Base-by-base conservation (phyloP, 2,888 invertebrate genomes). In the Plagodis dolabraria region DNA sequence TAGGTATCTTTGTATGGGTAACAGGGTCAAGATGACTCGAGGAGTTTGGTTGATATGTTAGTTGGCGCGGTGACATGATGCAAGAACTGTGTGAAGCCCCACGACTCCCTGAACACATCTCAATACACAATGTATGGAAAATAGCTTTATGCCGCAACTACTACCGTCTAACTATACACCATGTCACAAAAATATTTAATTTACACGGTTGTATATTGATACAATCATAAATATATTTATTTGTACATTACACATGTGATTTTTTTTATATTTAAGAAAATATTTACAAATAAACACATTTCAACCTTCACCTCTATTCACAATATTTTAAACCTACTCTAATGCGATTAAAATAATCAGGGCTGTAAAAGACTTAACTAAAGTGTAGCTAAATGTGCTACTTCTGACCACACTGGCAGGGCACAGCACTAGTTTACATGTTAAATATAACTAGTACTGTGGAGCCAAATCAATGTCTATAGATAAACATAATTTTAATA, bases 171-270 rank as follows among this genome's bases (percentile, higher is more conserved):
- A 77, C 76, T 33, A 76, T 82, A 89, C 89, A 90, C 82, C 90
- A 88, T 89, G 90, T 90, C 92, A 89, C 89, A 89, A 92, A 87
- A 92, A 89, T 89, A 90, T 86, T 85, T 77, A 80, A 78, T 85
- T 84, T 86, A 82, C 84, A 86, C 72, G 72, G 79, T 80, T 84
- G 79, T 86, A 84, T 85, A 83, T 83, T 76, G 77, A 82, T 81
- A 84, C 76, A 85, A 82, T 83, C 75, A 86, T 86, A 88, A 86
- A 87, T 89, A 88, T 87, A 85, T 84, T 85, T 72, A 85, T 92
- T 90, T 91, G 90, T 91, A 92, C 90, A 90, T 89, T 85, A 85
- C 82, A 84, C 78, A 65, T 85, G 85, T 85, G 83, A 85, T 88
- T 79, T 79, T 71, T 71, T 80, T 79, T 71, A 22, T 71, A 80